phyloP scores from a whole-genome alignment of 2,797 vertebrate species.

The Oophaga sylvatica region DNA sequence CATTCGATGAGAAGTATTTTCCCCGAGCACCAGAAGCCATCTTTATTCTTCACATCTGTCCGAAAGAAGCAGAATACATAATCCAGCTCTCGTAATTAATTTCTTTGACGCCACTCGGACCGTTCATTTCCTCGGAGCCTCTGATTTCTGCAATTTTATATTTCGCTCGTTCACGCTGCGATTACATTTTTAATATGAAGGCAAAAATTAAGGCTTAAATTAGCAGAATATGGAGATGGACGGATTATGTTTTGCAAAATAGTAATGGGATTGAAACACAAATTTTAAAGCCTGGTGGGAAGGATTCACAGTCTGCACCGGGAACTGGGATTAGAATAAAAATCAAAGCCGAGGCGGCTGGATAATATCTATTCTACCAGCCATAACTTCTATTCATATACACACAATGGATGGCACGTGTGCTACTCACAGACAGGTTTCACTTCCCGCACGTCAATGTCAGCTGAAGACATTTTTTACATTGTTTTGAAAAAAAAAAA shows the following conservation, averaged over 20 bases:
- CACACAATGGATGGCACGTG: neutral
- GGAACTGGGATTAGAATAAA: constrained; percentile 31
- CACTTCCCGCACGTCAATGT: neutral
- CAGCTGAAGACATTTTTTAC: neutral
- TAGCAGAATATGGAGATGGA: constrained; percentile 10
- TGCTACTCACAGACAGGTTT: neutral
- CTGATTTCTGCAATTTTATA: constrained; percentile 46
- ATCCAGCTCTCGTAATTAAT: constrained; percentile 24
- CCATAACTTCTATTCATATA: neutral
- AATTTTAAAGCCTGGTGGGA: constrained; percentile 28
- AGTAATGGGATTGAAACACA: constrained; percentile 22
- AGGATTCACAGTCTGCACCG: neutral
- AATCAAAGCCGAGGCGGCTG: neutral
- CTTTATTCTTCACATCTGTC: neutral
- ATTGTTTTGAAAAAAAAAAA: neutral
- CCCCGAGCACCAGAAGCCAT: constrained; percentile 16
- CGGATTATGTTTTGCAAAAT: constrained; percentile 7
- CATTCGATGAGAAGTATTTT: constrained; percentile 27
- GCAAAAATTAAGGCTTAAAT: constrained; percentile 15
- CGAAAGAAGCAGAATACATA: constrained; percentile 18
- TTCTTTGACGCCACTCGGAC: constrained; percentile 19
- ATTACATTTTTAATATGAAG: constrained; percentile 38
- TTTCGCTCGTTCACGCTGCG: constrained; percentile 29
- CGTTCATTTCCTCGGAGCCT: constrained; percentile 5
- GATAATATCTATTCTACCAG: neutral